A percentile compares a stretch with the other conserved stretches of the same genome.
phyloP scores from a whole-genome alignment of 2,888 invertebrate species.

The Rhorus exstirpatorius region DNA sequence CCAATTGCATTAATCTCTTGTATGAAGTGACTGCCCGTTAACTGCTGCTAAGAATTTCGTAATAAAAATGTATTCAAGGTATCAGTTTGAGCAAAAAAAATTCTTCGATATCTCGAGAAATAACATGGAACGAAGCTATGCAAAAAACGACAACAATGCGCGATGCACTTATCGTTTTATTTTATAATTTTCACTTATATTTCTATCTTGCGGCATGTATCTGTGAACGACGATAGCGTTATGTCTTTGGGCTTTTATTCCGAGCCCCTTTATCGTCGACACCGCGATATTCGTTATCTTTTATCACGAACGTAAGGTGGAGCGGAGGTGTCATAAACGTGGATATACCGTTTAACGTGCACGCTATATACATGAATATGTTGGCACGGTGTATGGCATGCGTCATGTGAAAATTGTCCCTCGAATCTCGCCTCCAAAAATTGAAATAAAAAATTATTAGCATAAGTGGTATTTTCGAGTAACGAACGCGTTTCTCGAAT shows the following conservation, averaged over 20 bases:
- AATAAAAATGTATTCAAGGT: too few species aligned
- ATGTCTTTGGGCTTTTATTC: slow-evolving; percentile 52
- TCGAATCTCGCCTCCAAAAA: slow-evolving; percentile 24
- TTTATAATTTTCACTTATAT: slow-evolving; percentile 59
- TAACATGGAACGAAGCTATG: slow-evolving; percentile 1
- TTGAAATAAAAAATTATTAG: slow-evolving; percentile 32
- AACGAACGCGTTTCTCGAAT: slow-evolving; percentile 42
- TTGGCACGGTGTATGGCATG: neutral
- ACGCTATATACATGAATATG: neutral
- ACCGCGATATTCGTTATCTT: slow-evolving; percentile 60
- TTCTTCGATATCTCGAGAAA: slow-evolving; percentile 22
- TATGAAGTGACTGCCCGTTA: too few species aligned
- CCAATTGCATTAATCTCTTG: too few species aligned
- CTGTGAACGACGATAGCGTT: slow-evolving; percentile 38
- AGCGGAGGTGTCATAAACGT: neutral
- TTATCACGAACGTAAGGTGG: slow-evolving; percentile 40
- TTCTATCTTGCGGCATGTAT: neutral
- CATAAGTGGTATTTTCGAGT: slow-evolving; percentile 45
- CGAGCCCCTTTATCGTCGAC: slow-evolving; percentile 40
- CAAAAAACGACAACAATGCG: slow-evolving; percentile 14
- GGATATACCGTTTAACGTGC: neutral
- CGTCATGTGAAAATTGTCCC: slow-evolving; percentile 30
- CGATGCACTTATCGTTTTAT: slow-evolving; percentile 50
- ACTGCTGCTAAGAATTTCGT: too few species aligned
- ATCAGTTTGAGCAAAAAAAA: slow-evolving; percentile 3